These are phyloP conservation scores for Batillaria attramentaria DNA, from an alignment of 1,140 invertebrate genomes.

Conservation along the genomic window DNA sequence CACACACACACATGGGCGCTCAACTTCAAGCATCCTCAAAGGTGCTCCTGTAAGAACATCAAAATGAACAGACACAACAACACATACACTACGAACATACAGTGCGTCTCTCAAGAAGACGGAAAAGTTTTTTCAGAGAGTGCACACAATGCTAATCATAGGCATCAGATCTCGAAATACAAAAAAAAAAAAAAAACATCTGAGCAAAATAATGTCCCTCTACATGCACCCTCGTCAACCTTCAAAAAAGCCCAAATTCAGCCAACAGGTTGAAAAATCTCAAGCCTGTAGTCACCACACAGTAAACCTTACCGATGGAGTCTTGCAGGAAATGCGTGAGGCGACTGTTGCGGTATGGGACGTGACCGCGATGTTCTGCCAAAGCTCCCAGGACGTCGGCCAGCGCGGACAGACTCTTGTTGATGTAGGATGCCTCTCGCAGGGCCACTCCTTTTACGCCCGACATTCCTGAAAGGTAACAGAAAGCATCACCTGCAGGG, in stretches of 20 bases:
- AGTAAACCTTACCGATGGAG: constrained; percentile 78
- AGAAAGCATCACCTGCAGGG: neutral
- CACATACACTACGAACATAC: no score
- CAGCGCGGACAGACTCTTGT: constrained; percentile 68
- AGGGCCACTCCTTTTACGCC: constrained; percentile 67
- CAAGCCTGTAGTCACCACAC: neutral
- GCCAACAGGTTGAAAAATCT: neutral
- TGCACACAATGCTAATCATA: no score
- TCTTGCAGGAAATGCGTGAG: constrained; percentile 91
- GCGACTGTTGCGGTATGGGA: constrained; percentile 93
- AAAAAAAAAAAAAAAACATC: no score
- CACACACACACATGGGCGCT: constrained; percentile 4
- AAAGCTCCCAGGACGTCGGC: constrained; percentile 68
- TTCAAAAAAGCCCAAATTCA: neutral
- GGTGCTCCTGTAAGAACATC: no score
- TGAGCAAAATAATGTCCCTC: no score
- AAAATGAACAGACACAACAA: no score
- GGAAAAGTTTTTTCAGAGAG: no score
- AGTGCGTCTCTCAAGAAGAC: no score
- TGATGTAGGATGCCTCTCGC: constrained; percentile 65
- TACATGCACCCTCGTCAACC: neutral
- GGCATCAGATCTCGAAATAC: no score
- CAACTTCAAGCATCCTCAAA: neutral
- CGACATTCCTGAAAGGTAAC: constrained; percentile 61
- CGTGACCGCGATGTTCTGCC: constrained; percentile 76